Evolutionary conservation across 2,113 vertebrate species (phyloP).

Genomic region (Orycteropus afer): DNA sequence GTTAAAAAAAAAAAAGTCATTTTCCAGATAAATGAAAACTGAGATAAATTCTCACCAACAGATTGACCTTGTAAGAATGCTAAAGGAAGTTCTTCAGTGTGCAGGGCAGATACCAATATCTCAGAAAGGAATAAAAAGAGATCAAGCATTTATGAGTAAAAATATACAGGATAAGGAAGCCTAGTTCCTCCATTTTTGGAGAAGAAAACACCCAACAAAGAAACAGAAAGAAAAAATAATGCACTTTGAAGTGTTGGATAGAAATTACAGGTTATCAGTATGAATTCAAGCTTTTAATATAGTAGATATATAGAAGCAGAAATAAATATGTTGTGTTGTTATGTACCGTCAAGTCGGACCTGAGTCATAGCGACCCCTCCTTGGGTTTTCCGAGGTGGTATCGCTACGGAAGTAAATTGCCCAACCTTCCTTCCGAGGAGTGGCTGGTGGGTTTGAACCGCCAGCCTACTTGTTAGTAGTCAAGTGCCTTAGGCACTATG

Average conservation of each 20-base stretch:
- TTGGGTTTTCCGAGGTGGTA: too few relatives aligned
- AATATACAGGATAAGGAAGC: neutral
- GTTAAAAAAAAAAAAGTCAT: neutral
- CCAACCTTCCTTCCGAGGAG: too few relatives aligned
- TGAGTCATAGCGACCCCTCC: too few relatives aligned
- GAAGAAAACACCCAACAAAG: neutral
- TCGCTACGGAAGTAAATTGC: too few relatives aligned
- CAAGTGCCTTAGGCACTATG: too few relatives aligned
- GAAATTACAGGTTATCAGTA: neutral
- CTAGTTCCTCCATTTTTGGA: neutral
- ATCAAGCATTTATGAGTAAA: neutral
- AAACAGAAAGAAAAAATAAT: conserved; percentile 5
- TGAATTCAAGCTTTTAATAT: neutral
- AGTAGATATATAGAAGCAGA: neutral
- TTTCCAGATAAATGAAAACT: neutral
- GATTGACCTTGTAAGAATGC: too few relatives aligned
- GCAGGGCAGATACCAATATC: neutral
- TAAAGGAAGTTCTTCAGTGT: neutral
- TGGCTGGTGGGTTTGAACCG: too few relatives aligned
- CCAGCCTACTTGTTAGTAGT: too few relatives aligned
- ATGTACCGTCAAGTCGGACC: too few relatives aligned
- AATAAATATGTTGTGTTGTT: neutral
- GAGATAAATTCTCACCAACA: neutral
- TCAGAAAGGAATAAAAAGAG: neutral
- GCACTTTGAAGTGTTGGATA: neutral